phyloP scores from a whole-genome alignment of 2,888 invertebrate genomes.

The Chloroclysta siterata region DNA sequence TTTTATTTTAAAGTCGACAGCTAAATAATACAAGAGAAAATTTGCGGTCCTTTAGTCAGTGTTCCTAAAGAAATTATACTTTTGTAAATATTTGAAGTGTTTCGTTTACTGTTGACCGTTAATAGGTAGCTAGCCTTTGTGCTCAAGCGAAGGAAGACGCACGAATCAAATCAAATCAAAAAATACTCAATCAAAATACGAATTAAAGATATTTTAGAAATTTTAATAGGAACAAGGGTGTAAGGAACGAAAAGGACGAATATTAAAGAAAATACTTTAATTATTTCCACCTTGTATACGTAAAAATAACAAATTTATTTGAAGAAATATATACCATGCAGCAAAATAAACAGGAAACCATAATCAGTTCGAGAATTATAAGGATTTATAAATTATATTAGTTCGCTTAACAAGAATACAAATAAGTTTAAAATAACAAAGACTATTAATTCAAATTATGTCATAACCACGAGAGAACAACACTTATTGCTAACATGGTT shows the following conservation, averaged over 20 bases:
- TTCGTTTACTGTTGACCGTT: neutral
- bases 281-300: no score
- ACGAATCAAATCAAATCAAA: no score
- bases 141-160: no score
- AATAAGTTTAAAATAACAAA: conserved; percentile 16
- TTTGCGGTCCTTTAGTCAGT: conserved; percentile 28
- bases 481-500: neutral
- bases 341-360: conserved; percentile 54
- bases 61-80: conserved; percentile 11
- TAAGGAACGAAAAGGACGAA: no score
- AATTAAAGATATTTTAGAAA: no score
- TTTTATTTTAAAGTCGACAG: conserved; percentile 38
- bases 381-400: conserved; percentile 11
- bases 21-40: conserved; percentile 36
- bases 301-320: no score
- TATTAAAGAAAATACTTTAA: no score
- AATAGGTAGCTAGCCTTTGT: neutral
- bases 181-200: no score
- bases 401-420: conserved; percentile 12
- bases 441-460: conserved; percentile 10
- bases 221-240: no score
- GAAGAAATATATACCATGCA: no score
- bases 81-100: conserved; percentile 11
- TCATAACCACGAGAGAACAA: conserved; percentile 13
- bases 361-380: conserved; percentile 34